Conservation (phyloP, 2,797 vertebrate genomes). For the Danio choprae region DNA sequence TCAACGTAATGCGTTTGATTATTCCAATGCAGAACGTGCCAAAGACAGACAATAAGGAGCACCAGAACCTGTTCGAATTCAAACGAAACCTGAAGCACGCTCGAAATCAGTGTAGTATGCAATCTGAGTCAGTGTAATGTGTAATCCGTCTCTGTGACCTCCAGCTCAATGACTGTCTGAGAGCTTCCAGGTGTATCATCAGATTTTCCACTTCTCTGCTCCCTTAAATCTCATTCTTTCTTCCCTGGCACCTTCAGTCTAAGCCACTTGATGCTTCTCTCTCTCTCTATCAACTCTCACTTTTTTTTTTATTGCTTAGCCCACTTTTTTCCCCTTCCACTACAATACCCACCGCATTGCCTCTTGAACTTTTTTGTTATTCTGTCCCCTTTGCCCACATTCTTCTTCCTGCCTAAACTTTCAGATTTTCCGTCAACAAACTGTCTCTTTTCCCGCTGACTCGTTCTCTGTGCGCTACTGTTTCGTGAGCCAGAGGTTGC, state of each 20-base stretch:
- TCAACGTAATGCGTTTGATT: constrained; percentile 69
- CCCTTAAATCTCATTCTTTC: constrained; percentile 46
- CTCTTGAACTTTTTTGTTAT: constrained; percentile 32
- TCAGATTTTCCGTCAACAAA: constrained; percentile 61
- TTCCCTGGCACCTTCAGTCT: constrained; percentile 41
- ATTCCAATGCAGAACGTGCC: constrained; percentile 39
- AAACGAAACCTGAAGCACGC: background rate
- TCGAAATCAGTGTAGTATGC: constrained; percentile 33
- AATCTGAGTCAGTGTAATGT: constrained; percentile 50
- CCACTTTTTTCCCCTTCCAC: constrained; percentile 10
- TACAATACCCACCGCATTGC: constrained; percentile 32
- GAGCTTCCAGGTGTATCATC: constrained; percentile 50
- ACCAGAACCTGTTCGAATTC: background rate
- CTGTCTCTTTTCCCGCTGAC: constrained; percentile 8
- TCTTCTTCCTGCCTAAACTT: constrained; percentile 61
- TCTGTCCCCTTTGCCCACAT: constrained; percentile 55
- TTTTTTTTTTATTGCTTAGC: constrained; percentile 22
- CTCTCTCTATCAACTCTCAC: background rate
- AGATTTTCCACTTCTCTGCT: constrained; percentile 59
- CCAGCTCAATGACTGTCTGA: constrained; percentile 45
- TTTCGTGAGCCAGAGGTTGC: constrained; percentile 49
- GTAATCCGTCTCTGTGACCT: constrained; percentile 51
- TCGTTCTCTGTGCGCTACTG: constrained; percentile 28
- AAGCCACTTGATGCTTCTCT: background rate
- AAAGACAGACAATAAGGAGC: background rate